Base-by-base conservation (phyloP, 2,888 invertebrate genomes). In the Dasysyrphus albostriatus region DNA sequence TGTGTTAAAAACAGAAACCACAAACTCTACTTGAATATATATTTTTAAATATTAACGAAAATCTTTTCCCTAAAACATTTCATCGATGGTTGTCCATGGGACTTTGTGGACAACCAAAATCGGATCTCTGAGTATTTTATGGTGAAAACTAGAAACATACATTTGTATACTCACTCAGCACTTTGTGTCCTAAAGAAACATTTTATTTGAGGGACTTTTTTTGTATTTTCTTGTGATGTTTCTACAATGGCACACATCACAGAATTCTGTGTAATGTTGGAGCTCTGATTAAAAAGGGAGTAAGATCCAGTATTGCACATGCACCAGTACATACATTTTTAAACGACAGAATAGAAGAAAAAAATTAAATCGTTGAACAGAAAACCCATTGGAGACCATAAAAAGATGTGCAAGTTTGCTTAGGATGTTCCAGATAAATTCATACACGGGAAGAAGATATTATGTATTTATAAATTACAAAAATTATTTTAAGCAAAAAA, bases 91-190 rank as follows among this genome's bases (percentile, higher is more conserved):
- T 37, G 44, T 29, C 39, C 39, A 39, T 32, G 16, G n/a, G 7
- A 61, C 5, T 34, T 1, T 58, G 34, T 16, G 37, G 37, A 37
- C 9, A 39, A 47, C 63, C 19, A n/a, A 72, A 56, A 56, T 16
- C 63, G 44, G 16, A 65, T 73, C 32, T 54, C 39, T 32, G 10
- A 65, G 56, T 39, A 56, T 47, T 65, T 37, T 72, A 37, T 65
- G 78, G 47, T 58, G 47, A 29, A 32, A 32, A 73, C 47, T 47
- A 47, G 8, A 7, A 8, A 6, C 14, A 2, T 29, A 10, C 16
- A 16, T 3, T 2, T 3, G 6, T 4, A 49, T 39, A 47, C 9
- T 58, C 14, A 5, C 39, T 72, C 72, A 63, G 56, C 63, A 63
- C 72, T 56, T 72, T 9, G 12, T n/a, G n/a, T 37, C 12, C 29